Evolutionary conservation across 64 coral and sea anemone species (phyloP).

Genomic region (Astreopora myriophthalma): DNA sequence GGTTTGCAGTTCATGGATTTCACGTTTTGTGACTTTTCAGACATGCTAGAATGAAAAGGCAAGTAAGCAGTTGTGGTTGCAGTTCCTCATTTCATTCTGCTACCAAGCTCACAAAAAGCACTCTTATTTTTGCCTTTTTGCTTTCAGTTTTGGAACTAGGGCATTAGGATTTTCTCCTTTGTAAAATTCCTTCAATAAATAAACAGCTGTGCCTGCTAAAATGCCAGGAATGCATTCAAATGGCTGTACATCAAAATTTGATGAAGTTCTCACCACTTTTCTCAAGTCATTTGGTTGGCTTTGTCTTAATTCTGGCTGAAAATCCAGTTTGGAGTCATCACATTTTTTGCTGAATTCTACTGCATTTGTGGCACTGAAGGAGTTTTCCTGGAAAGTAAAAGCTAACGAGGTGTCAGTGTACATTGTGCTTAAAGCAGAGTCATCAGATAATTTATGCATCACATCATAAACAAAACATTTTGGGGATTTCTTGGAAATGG

Average conservation of each 20-base stretch:
- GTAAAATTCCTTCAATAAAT: conserved; percentile 86
- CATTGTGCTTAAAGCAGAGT: background rate
- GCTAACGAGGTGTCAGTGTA: background rate
- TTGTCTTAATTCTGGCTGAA: background rate
- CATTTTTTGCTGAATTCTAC: background rate
- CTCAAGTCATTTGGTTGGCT: background rate
- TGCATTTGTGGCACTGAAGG: background rate
- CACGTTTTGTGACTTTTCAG: too few species aligned
- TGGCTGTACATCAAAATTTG: background rate
- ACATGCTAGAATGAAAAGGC: too few species aligned
- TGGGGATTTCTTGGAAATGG: background rate
- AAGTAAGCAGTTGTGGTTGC: too few species aligned
- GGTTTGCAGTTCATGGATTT: too few species aligned
- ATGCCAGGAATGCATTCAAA: conserved; percentile 68
- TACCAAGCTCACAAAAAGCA: too few species aligned
- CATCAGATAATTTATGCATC: background rate
- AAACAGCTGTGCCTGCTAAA: conserved; percentile 63
- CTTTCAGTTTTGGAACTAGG: conserved; percentile 77
- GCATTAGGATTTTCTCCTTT: conserved; percentile 94
- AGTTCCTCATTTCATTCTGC: background rate
- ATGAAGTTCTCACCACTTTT: background rate
- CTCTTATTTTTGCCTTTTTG: conserved; percentile 25
- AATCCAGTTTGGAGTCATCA: background rate
- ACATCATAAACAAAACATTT: background rate
- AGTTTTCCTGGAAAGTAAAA: background rate